Evolutionary conservation across 2,113 vertebrate genomes (phyloP), one percentile per base, ranked within the genome.

Genomic region (Acrocephalus arundinaceus): DNA sequence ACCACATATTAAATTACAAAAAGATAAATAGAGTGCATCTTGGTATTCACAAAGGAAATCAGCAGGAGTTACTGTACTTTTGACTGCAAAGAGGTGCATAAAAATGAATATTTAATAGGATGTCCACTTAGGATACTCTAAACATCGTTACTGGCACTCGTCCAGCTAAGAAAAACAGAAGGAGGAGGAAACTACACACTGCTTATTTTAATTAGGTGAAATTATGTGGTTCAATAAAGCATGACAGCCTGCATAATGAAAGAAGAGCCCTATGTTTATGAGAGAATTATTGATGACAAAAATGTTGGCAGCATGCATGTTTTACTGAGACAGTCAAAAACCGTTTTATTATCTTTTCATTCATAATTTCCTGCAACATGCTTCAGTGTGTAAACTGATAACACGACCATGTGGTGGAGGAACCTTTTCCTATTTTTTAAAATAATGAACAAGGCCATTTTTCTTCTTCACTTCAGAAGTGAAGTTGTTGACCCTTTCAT

Each of bases 121-220:
- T 93, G 97, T 95, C 97, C 97, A 97, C 86, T 98, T 96, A 96
- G 70, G 83, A 75, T 94, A 87, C 57, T 94, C 87, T 79, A 95
- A 97, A 96, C 72, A 88, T 93, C 24, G 5, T 97, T 94, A 93
- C 88, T 97, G 97, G 97, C 95, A 76, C 43, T 95, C 54, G 31
- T 94, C 96, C 96, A 97, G 79, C 55, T 88, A n/a, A 89, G 75
- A 88, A 91, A 95, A 91, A 75, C 67, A 94, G 85, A 93, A 96
- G 16, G 58, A 31, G 87, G 70, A 93, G 80, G 65, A 93, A 95
- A 92, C 85, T 85, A 35, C 81, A 97, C 70, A 91, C 59, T 95
- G 96, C 94, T 97, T 97, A 96, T 97, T 98, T 97, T 97, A 98
- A 98, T 97, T 98, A 98, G 89, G 88, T 95, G 79, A 98, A 98